Evolutionary conservation across 2,113 vertebrate genomes (phyloP), one percentile per base, ranked within the genome.

Genomic region (Pachycephala philippinensis): DNA sequence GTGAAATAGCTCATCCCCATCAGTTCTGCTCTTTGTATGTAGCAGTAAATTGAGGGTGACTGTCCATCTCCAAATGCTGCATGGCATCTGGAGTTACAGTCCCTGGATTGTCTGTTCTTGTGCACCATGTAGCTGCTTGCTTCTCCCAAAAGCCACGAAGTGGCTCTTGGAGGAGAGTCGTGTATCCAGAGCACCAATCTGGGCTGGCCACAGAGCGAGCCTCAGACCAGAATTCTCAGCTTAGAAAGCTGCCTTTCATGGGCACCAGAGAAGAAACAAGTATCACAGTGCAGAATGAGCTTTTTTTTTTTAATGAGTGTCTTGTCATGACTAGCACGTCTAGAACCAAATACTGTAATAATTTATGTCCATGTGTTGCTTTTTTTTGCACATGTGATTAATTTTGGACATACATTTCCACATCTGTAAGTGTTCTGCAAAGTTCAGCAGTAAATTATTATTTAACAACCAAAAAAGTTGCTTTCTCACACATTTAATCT

Each of bases 131-230:
- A 35, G 33, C 44, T 2, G 2, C 59, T 53, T 42, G 19, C 9
- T 24, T 66, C 14, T 76, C 19, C 49, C 39, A 68, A 59, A 47
- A 63, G 26, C 27, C n/a, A 61, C 2, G 2, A 49, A 83, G 31
- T 59, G 39, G 39, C 10, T 18, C 26, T 40, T n/a, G 22, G 10
- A 64, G 66, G 26, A 52, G 40, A 69, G 26, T 19, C 0, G 0
- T 1, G 2, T 30, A 22, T 13, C 44, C 37, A 44, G 56, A 37
- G 31, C 19, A 39, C 39, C 20, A 27, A n/a, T 0, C 19, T 35
- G 70, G n/a, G 17, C 49, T 59, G 11, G 28, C 3, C 13, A 12
- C 13, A 14, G 49, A 68, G n/a, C 33, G 49, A 68, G n/a, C 33
- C 79, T 16, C 31, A 57, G 30, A 39, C 6, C 31, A 54, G 26